A percentile compares a stretch with the other conserved stretches of the same genome.
Evolutionary conservation across 2,797 vertebrate species (phyloP).

Genomic region (Cyclopterus lumpus): DNA sequence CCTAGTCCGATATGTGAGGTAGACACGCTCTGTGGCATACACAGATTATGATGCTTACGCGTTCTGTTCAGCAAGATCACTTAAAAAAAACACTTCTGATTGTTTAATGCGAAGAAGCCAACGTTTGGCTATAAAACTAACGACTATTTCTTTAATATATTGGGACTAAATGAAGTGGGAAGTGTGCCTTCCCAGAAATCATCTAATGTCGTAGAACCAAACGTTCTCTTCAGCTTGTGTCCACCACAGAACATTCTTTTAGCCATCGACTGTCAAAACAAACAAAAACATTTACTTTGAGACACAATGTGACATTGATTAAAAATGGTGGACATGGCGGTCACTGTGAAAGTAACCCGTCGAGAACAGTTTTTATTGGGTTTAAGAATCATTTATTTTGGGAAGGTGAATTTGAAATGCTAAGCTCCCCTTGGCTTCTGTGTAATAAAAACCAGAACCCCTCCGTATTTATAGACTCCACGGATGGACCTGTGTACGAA

Average conservation of each 20-base stretch:
- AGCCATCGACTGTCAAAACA: background rate
- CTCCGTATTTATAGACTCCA: conserved; percentile 66
- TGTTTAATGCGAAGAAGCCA: too few species aligned
- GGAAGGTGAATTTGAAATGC: too few species aligned
- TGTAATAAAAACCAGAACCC: conserved; percentile 60
- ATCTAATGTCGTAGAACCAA: background rate
- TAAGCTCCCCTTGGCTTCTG: background rate
- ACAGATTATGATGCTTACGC: too few species aligned
- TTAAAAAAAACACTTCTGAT: too few species aligned
- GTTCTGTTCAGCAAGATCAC: too few species aligned
- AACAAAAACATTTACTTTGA: background rate
- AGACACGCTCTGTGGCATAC: too few species aligned
- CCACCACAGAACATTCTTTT: background rate
- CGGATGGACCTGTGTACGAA: conserved; percentile 21
- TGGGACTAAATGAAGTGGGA: too few species aligned
- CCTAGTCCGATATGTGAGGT: background rate
- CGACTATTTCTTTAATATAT: background rate
- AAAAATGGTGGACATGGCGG: background rate
- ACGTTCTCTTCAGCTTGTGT: background rate
- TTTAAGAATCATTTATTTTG: background rate
- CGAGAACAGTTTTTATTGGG: background rate
- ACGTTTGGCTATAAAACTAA: background rate
- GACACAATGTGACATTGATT: background rate
- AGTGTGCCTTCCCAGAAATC: too few species aligned
- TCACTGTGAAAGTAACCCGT: conserved; percentile 2